Evolutionary conservation across 2,113 vertebrate species (phyloP), one percentile per base, ranked within the genome.

Genomic region (Malaclemys terrapin): DNA sequence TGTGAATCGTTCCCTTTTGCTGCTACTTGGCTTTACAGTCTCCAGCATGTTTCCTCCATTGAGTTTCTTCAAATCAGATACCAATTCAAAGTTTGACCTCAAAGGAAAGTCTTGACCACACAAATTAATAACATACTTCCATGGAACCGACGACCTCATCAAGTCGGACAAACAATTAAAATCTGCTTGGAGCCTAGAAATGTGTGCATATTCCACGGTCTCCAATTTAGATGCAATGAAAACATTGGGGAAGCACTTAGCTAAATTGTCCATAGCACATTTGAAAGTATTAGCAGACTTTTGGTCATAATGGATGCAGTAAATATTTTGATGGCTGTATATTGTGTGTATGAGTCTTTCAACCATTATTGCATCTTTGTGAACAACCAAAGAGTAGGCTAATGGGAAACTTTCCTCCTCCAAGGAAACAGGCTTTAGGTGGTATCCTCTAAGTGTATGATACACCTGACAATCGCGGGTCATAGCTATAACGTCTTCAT

Each of bases 21-120:
- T 95, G 14, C 95, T 96, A 75, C 98, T 99, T 79, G 99, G 99
- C 69, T 98, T 98, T 80, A 98, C 96, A 0, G 99, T 98, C 97
- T 99, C 99, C 87, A 99, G 96, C 99, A 99, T 99, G 95, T 99
- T 99, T 80, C 93, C 93, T 84, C 99, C 99, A 38, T 97, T 91
- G 1, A 99, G 98, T 82, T 97, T 98, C 96, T 98, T 99, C 90
- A 99, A 95, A 94, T 99, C 99, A 49, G 93, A 24, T 0, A 99
- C 98, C 87, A 99, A 96, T 89, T 99, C 98, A 1, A 98, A 98
- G 97, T 99, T 99, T 49, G 99, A 98, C 92, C 95, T 99, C 84
- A 99, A 98, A 69, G 99, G 99, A 83, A 99, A 99, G 97, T 99
- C 99, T 97, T 99, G 99, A 69, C 99, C 99, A 89, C 99, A 99